A percentile compares a stretch with the other conserved stretches of the same genome.
phyloP scores from a whole-genome alignment of 2,797 vertebrate genomes.

The Girardinus metallicus region DNA sequence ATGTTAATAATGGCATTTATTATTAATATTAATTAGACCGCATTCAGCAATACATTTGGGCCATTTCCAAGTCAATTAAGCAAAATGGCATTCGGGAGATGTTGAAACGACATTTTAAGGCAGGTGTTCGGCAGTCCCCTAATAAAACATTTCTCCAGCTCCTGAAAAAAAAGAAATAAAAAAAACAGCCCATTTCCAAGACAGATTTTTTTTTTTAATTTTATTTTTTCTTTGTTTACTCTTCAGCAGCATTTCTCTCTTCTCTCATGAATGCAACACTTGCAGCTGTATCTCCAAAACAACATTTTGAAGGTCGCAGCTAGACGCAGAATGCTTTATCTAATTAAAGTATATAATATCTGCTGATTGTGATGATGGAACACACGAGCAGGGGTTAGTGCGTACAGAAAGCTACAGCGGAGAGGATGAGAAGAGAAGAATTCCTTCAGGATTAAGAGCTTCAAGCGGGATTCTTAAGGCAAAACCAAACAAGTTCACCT shows the following conservation, averaged over 20 bases:
- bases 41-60: slow-evolving; percentile 99
- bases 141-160: slow-evolving; percentile 99
- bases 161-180: slow-evolving; percentile 81
- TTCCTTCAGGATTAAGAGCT: slow-evolving; percentile 11
- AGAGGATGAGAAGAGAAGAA: slow-evolving; percentile 37
- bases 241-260: slow-evolving; percentile 59
- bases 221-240: slow-evolving; percentile 77
- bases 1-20: slow-evolving; percentile 99
- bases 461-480: slow-evolving; percentile 10
- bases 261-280: slow-evolving; percentile 37
- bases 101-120: slow-evolving; percentile 99
- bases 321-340: slow-evolving; percentile 57
- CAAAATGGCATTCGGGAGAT: slow-evolving; percentile 99
- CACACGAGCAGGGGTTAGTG: slow-evolving; percentile 50
- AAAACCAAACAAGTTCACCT: slow-evolving; percentile 32
- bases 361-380: slow-evolving; percentile 47
- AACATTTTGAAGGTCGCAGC: slow-evolving; percentile 60
- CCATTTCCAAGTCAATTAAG: slow-evolving; percentile 99
- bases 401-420: slow-evolving; percentile 59
- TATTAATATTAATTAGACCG: slow-evolving; percentile 99
- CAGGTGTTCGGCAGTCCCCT: slow-evolving; percentile 98
- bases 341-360: slow-evolving; percentile 62
- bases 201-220: slow-evolving; percentile 70
- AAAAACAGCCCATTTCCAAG: slow-evolving; percentile 88
- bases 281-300: slow-evolving; percentile 60